Conservation (phyloP, 2,888 invertebrate species). For the Catocala nupta region DNA sequence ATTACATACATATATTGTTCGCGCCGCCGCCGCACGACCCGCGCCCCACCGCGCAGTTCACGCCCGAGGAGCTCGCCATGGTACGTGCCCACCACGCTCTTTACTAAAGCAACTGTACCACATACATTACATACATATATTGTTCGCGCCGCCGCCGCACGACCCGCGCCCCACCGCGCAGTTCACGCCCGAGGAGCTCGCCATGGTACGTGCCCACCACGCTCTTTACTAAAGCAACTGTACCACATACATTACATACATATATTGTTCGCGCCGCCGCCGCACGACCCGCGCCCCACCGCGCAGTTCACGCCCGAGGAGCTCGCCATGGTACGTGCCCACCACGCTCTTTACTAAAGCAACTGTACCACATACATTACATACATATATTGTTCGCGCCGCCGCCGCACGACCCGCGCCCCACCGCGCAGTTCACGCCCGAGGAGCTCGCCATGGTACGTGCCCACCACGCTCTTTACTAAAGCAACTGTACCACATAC, state of each 20-base stretch:
- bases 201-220: constrained; percentile 83
- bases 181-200: constrained; percentile 92
- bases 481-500: too few relatives aligned
- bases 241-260: too few relatives aligned
- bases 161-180: constrained; percentile 86
- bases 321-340: constrained; percentile 88
- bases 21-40: constrained; percentile 75
- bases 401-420: constrained; percentile 74
- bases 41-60: constrained; percentile 87
- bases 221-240: constrained; percentile 48
- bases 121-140: too few relatives aligned
- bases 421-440: constrained; percentile 89
- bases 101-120: constrained; percentile 48
- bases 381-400: constrained; percentile 62
- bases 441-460: constrained; percentile 92
- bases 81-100: constrained; percentile 65
- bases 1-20: constrained; percentile 52
- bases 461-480: constrained; percentile 49
- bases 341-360: constrained; percentile 48
- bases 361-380: too few relatives aligned
- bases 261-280: constrained; percentile 72
- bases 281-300: constrained; percentile 81
- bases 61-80: constrained; percentile 92
- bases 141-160: constrained; percentile 72
- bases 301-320: constrained; percentile 92